A percentile compares a stretch with the other conserved stretches of the same genome.
phyloP scores from a whole-genome alignment of 2,113 vertebrate species.

The Myanophis thanlyinensis region DNA sequence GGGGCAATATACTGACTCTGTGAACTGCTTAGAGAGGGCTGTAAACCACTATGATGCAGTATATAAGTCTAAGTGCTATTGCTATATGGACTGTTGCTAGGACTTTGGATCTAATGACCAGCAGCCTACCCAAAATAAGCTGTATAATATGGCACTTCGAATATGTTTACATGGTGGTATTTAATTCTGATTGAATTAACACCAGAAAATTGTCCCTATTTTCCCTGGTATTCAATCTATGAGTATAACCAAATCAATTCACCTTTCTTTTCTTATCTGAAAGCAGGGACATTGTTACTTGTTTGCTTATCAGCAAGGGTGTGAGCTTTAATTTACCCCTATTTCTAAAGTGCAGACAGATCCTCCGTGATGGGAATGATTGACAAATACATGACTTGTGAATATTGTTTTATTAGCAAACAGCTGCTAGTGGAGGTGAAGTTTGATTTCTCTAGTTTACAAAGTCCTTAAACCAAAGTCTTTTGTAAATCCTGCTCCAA shows the following conservation, averaged over 20 bases:
- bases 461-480: background rate
- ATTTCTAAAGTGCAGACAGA: conserved; percentile 43
- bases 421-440: background rate
- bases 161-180: conserved; percentile 1
- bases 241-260: conserved; percentile 36
- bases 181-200: conserved; percentile 25
- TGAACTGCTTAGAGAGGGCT: background rate
- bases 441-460: background rate
- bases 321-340: conserved; percentile 39
- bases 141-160: no score
- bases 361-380: conserved; percentile 19
- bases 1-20: background rate
- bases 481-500: background rate
- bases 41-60: background rate
- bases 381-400: conserved; percentile 3
- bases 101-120: background rate
- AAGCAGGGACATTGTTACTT: conserved; percentile 37
- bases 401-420: background rate
- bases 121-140: background rate
- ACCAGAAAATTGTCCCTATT: conserved; percentile 2
- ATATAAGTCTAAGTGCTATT: background rate
- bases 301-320: background rate
- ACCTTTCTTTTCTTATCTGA: conserved; percentile 45
- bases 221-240: conserved; percentile 1
- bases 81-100: background rate